Conservation (phyloP, 2,888 invertebrate genomes). For the Watsonalla binaria region DNA sequence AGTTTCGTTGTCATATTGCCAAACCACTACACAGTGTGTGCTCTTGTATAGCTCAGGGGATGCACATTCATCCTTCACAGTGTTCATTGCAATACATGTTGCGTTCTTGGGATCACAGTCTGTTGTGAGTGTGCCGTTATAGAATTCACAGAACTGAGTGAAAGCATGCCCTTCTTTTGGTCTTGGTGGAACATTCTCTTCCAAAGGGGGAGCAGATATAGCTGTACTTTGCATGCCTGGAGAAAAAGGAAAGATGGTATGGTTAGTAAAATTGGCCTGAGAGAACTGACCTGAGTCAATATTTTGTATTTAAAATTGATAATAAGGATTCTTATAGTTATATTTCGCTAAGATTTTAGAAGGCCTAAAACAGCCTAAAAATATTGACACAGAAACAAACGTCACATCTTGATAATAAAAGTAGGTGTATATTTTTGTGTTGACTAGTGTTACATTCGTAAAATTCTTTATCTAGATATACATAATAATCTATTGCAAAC, state of each 20-base stretch:
- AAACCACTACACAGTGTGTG: slow-evolving; percentile 90
- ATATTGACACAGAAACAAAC: too few species aligned
- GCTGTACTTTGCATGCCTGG: slow-evolving; percentile 38
- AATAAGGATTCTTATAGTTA: too few species aligned
- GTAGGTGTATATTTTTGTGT: too few species aligned
- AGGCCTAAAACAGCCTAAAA: too few species aligned
- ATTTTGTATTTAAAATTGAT: too few species aligned
- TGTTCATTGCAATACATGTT: slow-evolving; percentile 26
- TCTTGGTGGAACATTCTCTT: slow-evolving; percentile 60
- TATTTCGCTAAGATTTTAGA: too few species aligned
- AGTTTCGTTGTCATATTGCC: slow-evolving; percentile 83
- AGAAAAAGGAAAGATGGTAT: slow-evolving; percentile 8
- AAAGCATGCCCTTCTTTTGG: slow-evolving; percentile 65
- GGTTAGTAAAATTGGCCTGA: background rate
- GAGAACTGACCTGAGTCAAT: too few species aligned
- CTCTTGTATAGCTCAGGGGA: slow-evolving; percentile 84
- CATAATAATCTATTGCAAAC: background rate
- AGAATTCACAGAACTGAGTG: slow-evolving; percentile 83
- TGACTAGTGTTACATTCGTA: too few species aligned
- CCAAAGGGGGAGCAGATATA: slow-evolving; percentile 50
- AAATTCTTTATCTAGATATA: too few species aligned
- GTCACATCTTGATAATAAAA: too few species aligned
- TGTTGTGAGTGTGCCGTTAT: slow-evolving; percentile 72
- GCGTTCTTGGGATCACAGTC: slow-evolving; percentile 38
- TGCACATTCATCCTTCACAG: slow-evolving; percentile 80